phyloP scores from a whole-genome alignment of 2,888 invertebrate species.

The Drosophila picticornis region DNA sequence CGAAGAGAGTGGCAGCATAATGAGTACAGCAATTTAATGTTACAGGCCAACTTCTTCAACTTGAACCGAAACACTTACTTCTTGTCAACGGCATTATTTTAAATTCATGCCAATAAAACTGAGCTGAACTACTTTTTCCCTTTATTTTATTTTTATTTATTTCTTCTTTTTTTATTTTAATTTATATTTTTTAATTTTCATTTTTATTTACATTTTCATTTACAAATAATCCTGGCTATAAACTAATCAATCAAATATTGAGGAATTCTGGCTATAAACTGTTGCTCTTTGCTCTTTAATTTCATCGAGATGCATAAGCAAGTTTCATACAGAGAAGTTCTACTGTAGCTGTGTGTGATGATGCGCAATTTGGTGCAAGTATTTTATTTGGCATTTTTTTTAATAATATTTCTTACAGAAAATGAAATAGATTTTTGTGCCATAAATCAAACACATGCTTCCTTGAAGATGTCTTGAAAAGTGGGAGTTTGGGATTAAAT shows the following conservation, averaged over 20 bases:
- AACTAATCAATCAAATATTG: neutral
- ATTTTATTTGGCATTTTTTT: conserved; percentile 24
- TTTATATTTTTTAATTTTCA: neutral
- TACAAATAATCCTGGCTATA: neutral
- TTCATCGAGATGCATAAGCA: neutral
- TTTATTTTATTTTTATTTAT: neutral
- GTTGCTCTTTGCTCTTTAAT: neutral
- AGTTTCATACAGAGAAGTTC: neutral
- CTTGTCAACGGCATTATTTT: neutral
- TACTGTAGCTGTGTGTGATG: neutral
- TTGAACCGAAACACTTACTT: neutral
- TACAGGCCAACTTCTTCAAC: neutral
- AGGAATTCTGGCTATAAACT: neutral
- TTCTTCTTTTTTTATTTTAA: neutral
- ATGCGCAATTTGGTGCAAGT: neutral
- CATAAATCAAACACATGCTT: conserved; percentile 75
- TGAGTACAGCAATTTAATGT: neutral
- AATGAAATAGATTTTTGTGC: conserved; percentile 53
- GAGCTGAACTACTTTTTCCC: neutral
- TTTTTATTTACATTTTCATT: neutral
- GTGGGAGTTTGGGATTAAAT: conserved; percentile 21
- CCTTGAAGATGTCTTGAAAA: conserved; percentile 51
- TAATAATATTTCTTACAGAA: conserved; percentile 25
- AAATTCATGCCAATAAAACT: neutral
- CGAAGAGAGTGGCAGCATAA: neutral